Evolutionary conservation across 2,888 invertebrate species (phyloP), one percentile per base, ranked within the genome.

Genomic region (Agriotes lineatus): DNA sequence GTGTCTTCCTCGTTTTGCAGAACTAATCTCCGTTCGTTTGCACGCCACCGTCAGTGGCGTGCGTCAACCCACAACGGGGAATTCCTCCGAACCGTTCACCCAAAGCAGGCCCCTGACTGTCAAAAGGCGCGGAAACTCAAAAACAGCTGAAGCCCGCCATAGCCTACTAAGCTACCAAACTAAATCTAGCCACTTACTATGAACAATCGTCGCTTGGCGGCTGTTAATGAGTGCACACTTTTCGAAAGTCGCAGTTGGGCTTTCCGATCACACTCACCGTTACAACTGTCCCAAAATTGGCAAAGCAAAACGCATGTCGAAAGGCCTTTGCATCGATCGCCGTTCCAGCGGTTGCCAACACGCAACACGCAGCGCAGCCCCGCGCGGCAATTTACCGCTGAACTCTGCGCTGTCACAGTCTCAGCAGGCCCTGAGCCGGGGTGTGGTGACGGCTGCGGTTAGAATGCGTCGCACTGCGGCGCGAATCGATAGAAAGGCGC

Each of bases 321-420:
- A 64, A 59, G 61, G 52, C 65, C 54, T 60, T 67, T 70, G 60
- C 73, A 74, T 74, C 72, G 76, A 76, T 76, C 64, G 72, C 67
- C 69, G 62, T 72, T 72, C 70, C 70, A 70, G 70, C 71, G 69
- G 70, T 74, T 72, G 70, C 70, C 67, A 72, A 59, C 73, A 75
- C 76, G 76, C 76, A 75, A 75, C 75, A 71, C 71, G 70, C 67
- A 72, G 76, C 75, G 76, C 75, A 75, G 74, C 75, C 73, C 75
- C 74, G 68, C 74, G 67, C 75, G 22, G 73, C 74, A 74, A 76
- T 76, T 75, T 74, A 70, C 73, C 69, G 20, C 54, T 30, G 5
- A 57, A 44, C 18, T 39, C 58, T 25, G 45, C 33, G 58, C 52
- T 58, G 37, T 75, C 76, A 76, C 75, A 69, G 73, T 76, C 76